These are phyloP conservation scores for Polypedilum pembai DNA, from an alignment of 1,140 invertebrate genomes.

Conservation along the genomic window DNA sequence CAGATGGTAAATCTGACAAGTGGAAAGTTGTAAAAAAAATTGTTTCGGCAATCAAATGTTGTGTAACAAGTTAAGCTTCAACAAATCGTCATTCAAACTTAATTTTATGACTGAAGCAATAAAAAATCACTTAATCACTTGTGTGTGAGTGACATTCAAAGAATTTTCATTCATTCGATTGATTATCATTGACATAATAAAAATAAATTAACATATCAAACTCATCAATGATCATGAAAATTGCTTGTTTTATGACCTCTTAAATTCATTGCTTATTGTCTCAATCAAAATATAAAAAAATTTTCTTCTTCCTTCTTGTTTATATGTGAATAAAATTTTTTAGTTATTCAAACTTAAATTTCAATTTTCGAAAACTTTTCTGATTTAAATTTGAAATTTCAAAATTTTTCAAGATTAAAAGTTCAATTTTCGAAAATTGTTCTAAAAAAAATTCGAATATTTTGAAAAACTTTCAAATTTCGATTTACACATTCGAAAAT, in stretches of 20 bases:
- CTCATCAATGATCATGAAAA: not conserved
- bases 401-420: too few species aligned
- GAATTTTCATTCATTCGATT: not conserved
- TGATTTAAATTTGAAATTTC: too few species aligned
- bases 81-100: slow-evolving; percentile 4
- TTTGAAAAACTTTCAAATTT: too few species aligned
- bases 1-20: not conserved
- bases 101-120: not conserved
- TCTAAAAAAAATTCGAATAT: too few species aligned
- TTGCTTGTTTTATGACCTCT: slow-evolving; percentile 20
- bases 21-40: not conserved
- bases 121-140: slow-evolving; percentile 25
- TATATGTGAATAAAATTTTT: too few species aligned
- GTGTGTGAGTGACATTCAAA: not conserved
- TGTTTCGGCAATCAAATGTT: not conserved
- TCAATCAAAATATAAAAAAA: not conserved
- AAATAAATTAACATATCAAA: slow-evolving; percentile 27
- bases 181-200: not conserved
- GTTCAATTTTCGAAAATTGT: too few species aligned
- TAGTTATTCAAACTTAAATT: too few species aligned
- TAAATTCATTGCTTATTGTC: slow-evolving; percentile 22
- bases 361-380: too few species aligned
- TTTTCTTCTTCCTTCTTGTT: not conserved
- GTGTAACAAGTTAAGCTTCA: not conserved
- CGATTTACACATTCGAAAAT: too few species aligned